Percentiles rank a stretch among this genome's conserved stretches.
phyloP scores from a whole-genome alignment of 2,113 vertebrate genomes.

The Pollimyrus isidori region DNA sequence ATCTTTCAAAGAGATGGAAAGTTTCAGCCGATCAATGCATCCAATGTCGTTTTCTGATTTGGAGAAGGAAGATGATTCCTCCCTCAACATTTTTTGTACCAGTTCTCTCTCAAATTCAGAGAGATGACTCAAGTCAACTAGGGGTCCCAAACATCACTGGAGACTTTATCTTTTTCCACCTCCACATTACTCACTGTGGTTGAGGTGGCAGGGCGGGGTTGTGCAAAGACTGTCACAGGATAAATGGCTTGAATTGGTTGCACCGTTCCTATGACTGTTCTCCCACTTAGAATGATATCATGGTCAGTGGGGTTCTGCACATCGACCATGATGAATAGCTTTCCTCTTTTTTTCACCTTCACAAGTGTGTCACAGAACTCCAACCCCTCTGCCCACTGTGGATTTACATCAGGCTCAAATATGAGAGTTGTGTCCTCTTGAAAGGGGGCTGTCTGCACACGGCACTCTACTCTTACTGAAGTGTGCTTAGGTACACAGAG shows the following conservation, averaged over 20 bases:
- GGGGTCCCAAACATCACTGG: background rate
- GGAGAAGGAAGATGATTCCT: background rate
- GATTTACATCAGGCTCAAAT: background rate
- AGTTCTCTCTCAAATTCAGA: background rate
- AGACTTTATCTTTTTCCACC: background rate
- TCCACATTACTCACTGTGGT: background rate
- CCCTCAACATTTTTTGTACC: background rate
- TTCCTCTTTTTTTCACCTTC: background rate
- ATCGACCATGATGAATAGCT: background rate
- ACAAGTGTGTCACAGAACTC: background rate
- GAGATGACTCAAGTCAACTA: background rate
- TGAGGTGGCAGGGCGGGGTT: background rate
- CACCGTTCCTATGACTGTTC: background rate
- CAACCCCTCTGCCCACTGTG: background rate
- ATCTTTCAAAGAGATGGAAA: background rate
- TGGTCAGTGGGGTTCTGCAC: background rate
- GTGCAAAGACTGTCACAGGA: background rate
- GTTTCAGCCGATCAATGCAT: background rate
- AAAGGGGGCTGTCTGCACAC: background rate
- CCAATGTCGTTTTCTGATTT: background rate
- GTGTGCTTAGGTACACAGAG: background rate
- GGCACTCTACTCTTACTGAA: background rate
- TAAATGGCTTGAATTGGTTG: background rate
- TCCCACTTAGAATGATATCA: background rate
- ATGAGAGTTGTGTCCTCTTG: background rate